These are phyloP conservation scores for Prenolepis imparis DNA, from an alignment of 2,888 invertebrate genomes.

Conservation along the genomic window DNA sequence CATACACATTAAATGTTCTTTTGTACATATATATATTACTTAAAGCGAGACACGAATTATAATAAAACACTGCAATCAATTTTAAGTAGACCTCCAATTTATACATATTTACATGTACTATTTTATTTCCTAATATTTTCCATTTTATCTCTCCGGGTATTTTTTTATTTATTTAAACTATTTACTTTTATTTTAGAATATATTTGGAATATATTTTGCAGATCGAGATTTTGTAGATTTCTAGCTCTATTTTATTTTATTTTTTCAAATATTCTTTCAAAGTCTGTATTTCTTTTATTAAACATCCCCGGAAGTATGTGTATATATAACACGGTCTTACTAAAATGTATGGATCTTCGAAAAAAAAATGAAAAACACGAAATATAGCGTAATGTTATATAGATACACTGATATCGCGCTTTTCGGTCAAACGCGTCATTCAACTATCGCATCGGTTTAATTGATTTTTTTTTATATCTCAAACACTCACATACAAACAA, in stretches of 20 bases:
- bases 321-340: background rate
- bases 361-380: background rate
- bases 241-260: background rate
- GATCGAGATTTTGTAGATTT: background rate
- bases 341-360: background rate
- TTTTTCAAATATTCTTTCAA: background rate
- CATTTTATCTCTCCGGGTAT: background rate
- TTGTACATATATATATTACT: background rate
- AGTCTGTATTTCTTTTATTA: background rate
- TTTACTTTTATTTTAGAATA: background rate
- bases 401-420: background rate
- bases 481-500: background rate
- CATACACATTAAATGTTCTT: too few relatives aligned
- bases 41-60: background rate
- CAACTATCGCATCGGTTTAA: conserved; percentile 7
- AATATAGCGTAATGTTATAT: background rate
- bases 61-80: background rate
- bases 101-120: background rate
- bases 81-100: background rate
- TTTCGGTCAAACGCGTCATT: background rate
- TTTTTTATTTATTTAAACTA: background rate
- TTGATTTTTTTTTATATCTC: background rate
- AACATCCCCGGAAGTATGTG: background rate
- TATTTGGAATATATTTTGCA: background rate
- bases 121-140: background rate